Percentiles rank a stretch among this genome's conserved stretches.
These are phyloP conservation scores for Nannobrachium achirus DNA, from an alignment of 2,113 vertebrate genomes.

Conservation along the genomic window DNA sequence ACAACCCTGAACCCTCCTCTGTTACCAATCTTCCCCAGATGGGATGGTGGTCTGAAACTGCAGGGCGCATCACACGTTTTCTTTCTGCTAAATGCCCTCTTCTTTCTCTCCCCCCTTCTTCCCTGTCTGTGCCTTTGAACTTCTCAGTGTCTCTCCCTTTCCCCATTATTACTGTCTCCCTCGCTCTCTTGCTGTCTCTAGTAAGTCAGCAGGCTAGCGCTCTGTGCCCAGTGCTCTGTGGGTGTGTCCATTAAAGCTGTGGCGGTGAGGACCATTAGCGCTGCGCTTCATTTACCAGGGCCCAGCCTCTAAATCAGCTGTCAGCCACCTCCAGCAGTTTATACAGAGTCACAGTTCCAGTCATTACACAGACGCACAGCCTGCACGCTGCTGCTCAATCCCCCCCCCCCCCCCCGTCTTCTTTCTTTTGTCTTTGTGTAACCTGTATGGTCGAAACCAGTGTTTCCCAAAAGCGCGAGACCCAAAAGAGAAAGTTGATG, in stretches of 20 bases:
- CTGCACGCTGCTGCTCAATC: constrained; percentile 9
- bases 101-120: constrained; percentile 16
- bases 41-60: constrained; percentile 3
- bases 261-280: constrained; percentile 65
- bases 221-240: constrained; percentile 50
- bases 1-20: background rate
- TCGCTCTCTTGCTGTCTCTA: background rate
- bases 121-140: background rate
- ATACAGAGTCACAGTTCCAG: constrained; percentile 52
- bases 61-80: constrained; percentile 1
- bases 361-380: constrained; percentile 36
- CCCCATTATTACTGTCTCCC: background rate
- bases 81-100: background rate
- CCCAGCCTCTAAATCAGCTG: constrained; percentile 66
- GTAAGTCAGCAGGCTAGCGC: constrained; percentile 39
- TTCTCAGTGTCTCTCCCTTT: background rate
- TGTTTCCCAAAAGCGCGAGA: too few relatives aligned
- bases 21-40: background rate
- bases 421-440: background rate
- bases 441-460: too few relatives aligned
- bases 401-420: background rate
- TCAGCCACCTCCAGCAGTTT: constrained; percentile 48
- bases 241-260: constrained; percentile 69
- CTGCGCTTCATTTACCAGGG: constrained; percentile 61
- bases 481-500: too few relatives aligned